Percentiles rank a stretch among this genome's conserved stretches.
phyloP scores from a whole-genome alignment of 2,113 vertebrate genomes.

The Enhydra lutris region DNA sequence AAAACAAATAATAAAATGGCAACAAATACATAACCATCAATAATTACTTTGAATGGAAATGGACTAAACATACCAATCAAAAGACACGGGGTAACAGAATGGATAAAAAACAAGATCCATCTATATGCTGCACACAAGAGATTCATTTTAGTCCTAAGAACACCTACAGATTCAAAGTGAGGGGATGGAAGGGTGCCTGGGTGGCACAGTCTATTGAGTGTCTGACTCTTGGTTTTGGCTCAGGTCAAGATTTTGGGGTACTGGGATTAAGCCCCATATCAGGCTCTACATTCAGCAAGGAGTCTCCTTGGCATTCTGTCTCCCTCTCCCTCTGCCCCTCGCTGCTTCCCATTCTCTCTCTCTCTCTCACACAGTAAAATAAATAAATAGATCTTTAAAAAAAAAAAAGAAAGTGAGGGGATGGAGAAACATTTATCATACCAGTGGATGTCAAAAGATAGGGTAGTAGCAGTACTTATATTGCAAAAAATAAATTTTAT shows the following conservation, averaged over 20 bases:
- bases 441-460: neutral
- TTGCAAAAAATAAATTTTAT: neutral
- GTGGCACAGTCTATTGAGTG: neutral
- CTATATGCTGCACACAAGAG: neutral
- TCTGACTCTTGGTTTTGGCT: neutral
- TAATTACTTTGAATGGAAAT: neutral
- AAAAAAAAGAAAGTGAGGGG: neutral
- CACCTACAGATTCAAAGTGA: neutral
- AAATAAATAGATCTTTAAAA: neutral
- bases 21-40: neutral
- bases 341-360: neutral
- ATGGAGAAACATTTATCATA: neutral
- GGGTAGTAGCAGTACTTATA: neutral
- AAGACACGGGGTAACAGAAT: neutral
- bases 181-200: neutral
- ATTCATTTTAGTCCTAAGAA: neutral
- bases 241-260: neutral
- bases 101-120: neutral
- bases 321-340: neutral
- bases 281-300: neutral
- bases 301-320: neutral
- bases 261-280: neutral
- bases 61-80: neutral
- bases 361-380: neutral
- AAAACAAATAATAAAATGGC: neutral